Percentiles rank a stretch among this genome's conserved stretches.
phyloP scores from a whole-genome alignment of 2,113 vertebrate species.

The Aspiorhynchus laticeps region DNA sequence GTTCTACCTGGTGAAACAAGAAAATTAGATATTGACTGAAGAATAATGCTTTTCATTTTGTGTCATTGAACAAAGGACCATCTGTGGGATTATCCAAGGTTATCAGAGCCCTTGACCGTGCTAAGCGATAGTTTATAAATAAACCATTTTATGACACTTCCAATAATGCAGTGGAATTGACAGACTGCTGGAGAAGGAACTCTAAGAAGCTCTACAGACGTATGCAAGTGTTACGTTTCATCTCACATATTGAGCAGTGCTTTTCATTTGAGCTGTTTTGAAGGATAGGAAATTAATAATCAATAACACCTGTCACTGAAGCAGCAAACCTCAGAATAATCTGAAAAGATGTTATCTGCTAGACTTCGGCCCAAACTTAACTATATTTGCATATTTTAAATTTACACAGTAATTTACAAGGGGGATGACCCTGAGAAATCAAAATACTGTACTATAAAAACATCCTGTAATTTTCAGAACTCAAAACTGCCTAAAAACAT shows the following conservation, averaged over 20 bases:
- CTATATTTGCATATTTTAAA: too few species aligned
- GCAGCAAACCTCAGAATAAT: background rate
- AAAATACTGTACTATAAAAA: too few species aligned
- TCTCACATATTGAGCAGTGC: background rate
- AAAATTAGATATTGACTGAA: conserved; percentile 70
- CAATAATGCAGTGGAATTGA: conserved; percentile 5
- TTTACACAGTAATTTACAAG: too few species aligned
- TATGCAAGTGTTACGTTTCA: background rate
- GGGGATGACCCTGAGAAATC: too few species aligned
- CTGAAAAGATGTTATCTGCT: background rate
- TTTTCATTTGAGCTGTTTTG: background rate
- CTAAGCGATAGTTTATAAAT: conserved; percentile 23
- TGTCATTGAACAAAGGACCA: conserved; percentile 29
- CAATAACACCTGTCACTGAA: background rate
- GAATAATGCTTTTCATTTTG: conserved; percentile 64
- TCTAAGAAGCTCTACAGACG: background rate
- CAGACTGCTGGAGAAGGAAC: background rate
- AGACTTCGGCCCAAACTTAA: background rate
- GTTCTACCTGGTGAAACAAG: conserved; percentile 70
- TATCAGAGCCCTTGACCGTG: conserved; percentile 34
- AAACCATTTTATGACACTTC: conserved; percentile 15
- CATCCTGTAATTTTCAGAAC: too few species aligned
- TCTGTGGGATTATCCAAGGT: conserved; percentile 38
- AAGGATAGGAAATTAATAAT: background rate
- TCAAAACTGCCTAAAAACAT: too few species aligned